Evolutionary conservation across 2,888 invertebrate genomes (phyloP).

Genomic region (Drosophila lacicola): DNA sequence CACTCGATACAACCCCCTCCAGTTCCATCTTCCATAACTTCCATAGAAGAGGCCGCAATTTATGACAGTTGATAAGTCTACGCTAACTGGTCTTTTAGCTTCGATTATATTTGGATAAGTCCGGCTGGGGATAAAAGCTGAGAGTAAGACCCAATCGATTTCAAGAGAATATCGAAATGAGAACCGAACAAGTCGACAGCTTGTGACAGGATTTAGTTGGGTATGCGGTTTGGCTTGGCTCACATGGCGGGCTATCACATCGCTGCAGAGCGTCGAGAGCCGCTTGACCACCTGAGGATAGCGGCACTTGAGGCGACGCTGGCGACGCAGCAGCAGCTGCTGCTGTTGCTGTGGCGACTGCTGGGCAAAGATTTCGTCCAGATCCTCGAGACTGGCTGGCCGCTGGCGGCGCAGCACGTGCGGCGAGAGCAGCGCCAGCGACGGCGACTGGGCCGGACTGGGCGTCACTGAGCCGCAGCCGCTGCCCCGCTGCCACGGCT

Average conservation of each 20-base stretch:
- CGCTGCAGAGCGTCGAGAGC: slow-evolving; percentile 87
- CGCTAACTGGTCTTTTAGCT: too few relatives aligned
- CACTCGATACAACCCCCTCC: too few relatives aligned
- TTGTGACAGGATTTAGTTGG: neutral
- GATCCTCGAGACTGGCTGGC: slow-evolving; percentile 82
- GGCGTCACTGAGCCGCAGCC: slow-evolving; percentile 82
- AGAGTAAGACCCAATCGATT: too few relatives aligned
- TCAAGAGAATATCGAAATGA: too few relatives aligned
- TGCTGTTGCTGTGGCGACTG: slow-evolving; percentile 61
- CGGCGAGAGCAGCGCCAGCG: slow-evolving; percentile 82
- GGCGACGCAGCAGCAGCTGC: slow-evolving; percentile 66
- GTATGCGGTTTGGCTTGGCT: slow-evolving; percentile 30
- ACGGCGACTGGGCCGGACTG: slow-evolving; percentile 83
- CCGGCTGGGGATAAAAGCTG: too few relatives aligned
- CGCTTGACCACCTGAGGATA: slow-evolving; percentile 85
- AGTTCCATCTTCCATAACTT: too few relatives aligned
- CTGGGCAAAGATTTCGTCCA: slow-evolving; percentile 59
- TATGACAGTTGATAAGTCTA: too few relatives aligned
- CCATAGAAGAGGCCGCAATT: too few relatives aligned
- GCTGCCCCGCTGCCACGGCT: slow-evolving; percentile 84
- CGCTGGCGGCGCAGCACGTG: slow-evolving; percentile 84
- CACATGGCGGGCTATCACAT: slow-evolving; percentile 87
- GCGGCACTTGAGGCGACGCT: slow-evolving; percentile 83
- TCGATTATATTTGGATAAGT: too few relatives aligned
- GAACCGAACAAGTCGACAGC: neutral